Evolutionary conservation across 2,797 vertebrate genomes (phyloP), one percentile per base, ranked within the genome.

Genomic region (Orestias chungarensis): DNA sequence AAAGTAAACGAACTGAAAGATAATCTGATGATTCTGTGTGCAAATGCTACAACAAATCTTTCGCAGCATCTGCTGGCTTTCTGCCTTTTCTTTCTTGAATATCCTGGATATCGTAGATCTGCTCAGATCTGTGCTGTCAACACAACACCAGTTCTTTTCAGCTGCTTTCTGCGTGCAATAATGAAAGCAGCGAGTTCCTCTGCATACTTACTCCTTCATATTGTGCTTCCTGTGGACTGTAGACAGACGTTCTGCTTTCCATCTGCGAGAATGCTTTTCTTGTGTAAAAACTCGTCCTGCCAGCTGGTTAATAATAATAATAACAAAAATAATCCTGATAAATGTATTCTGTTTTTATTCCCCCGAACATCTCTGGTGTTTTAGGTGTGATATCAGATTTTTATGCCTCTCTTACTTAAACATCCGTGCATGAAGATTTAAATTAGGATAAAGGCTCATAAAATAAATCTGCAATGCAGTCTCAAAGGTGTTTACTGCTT

Each of bases 391-490:
- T 77, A 75, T 57, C 47, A 66, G 64, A 31, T 15, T 40, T 40
- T 40, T 27, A 47, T 62, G 31, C 14, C 33, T 79, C n/a, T 64
- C 47, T 66, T 23, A n/a, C 25, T n/a, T 47, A 75, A 79, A 68
- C n/a, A 52, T 23, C 20, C 64, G 27, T 57, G 54, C 49, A 59
- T 27, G 25, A 10, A 54, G 57, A 38, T 70, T 47, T 33, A n/a
- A 75, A 54, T 44, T 38, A 73, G 64, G 65, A 66, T 54, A 71
- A 27, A 64, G 38, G 29, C 49, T 75, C 47, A 75, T 82, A 67
- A 80, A 85, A 82, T 61, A 69, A 61, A 44, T 55, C 64, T 78
- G 62, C 68, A 71, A 10, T 65, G 71, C 77, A 68, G 68, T 9
- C 35, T 57, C 18, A 27, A 31, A 76, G n/a, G 47, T 55, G 42